Percentiles rank a stretch among this genome's conserved stretches.
Conservation (phyloP, 2,113 vertebrate genomes). For the Lutjanus erythropterus region DNA sequence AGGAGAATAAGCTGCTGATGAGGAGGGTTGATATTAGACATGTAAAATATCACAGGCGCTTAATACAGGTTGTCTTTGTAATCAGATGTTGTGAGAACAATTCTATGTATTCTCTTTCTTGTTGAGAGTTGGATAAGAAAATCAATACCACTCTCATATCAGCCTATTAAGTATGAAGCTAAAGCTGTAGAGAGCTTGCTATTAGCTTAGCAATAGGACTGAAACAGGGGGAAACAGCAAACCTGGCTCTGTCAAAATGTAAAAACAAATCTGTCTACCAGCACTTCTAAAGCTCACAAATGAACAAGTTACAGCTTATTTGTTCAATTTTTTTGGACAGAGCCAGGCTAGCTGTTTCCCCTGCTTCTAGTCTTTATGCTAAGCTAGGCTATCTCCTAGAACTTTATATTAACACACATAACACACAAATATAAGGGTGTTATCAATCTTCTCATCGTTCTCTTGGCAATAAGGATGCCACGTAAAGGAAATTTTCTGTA, state of each 20-base stretch:
- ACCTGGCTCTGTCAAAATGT: neutral
- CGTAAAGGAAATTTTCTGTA: too few species aligned
- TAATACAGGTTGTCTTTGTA: neutral
- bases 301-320: neutral
- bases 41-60: neutral
- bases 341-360: neutral
- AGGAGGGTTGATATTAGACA: conserved; percentile 6
- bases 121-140: neutral
- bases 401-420: neutral
- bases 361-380: neutral
- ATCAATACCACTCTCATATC: neutral
- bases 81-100: neutral
- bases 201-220: neutral
- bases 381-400: neutral
- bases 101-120: neutral
- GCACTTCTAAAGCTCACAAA: neutral
- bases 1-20: neutral
- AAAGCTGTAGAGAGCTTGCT: neutral
- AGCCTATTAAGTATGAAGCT: neutral
- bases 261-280: neutral
- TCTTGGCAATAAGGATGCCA: too few species aligned
- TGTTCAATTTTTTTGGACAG: neutral
- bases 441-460: neutral
- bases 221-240: neutral
- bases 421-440: neutral